phyloP scores from a whole-genome alignment of 2,797 vertebrate genomes.

The Fistularia commersonii region DNA sequence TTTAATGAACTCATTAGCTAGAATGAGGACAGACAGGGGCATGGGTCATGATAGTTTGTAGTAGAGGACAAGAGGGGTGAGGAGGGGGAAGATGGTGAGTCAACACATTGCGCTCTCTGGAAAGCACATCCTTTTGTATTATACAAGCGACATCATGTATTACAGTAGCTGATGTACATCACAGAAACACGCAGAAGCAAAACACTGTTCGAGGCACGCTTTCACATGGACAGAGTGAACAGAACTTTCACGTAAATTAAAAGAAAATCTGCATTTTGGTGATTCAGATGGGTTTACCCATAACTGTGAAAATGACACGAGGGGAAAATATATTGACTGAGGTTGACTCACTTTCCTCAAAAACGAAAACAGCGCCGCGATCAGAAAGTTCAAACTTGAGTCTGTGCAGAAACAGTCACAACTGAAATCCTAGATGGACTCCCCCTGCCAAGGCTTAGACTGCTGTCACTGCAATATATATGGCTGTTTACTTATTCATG shows the following conservation, averaged over 20 bases:
- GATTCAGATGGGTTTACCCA: too few species aligned
- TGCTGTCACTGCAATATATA: constrained; percentile 50
- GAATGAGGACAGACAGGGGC: constrained; percentile 71
- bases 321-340: constrained; percentile 6
- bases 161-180: background rate
- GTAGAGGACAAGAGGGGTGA: constrained; percentile 50
- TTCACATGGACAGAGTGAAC: constrained; percentile 10
- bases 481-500: constrained; percentile 70
- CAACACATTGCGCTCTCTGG: constrained; percentile 22
- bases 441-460: constrained; percentile 6
- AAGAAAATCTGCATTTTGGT: constrained; percentile 14
- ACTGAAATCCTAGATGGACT: constrained; percentile 3
- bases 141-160: constrained; percentile 35
- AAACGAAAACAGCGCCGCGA: background rate
- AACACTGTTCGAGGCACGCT: constrained; percentile 8
- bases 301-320: constrained; percentile 18
- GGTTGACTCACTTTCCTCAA: constrained; percentile 32
- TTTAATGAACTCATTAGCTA: constrained; percentile 73
- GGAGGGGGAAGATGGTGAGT: constrained; percentile 6
- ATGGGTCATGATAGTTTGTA: constrained; percentile 25
- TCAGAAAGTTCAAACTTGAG: background rate
- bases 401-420: background rate
- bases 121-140: constrained; percentile 30
- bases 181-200: constrained; percentile 17
- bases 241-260: background rate